Base-by-base conservation (phyloP, 1,140 invertebrate genomes). In the Hydropsyche tenuis region DNA sequence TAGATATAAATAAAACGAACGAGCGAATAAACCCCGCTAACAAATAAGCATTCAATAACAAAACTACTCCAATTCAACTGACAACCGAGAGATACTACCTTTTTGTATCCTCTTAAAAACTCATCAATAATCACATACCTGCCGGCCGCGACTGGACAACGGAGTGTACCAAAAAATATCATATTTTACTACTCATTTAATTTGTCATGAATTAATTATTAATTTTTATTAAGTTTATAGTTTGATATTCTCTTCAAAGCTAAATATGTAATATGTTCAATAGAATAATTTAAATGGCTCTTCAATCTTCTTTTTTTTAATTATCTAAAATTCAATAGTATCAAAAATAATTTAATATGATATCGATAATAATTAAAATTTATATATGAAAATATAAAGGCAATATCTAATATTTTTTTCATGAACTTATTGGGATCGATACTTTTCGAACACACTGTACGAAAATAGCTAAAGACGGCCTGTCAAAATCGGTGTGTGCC, bases 81-180 rank as follows among this genome's bases (percentile, higher is more conserved):
- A 77, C 75, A 77, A 73, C 69, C 23, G 60, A 56, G 16, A 56
- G 46, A 66, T 62, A 69, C 71, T 46, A 68, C 22, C 72, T 75
- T 77, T 77, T 75, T 77, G 23, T 77, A 63, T 71, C 51, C 69
- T 75, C 63, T 77, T 77, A 75, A 75, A 75, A 73, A 70, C 76
- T 77, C 76, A 77, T 77, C 73, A 75, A 77, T 77, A 77, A 77
- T 75, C 48, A 73, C 72, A 53, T 62, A 73, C 70, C 73, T 69
- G 46, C 20, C 25, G 56, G 22, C 20, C 56, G 56, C 56, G 22
- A 56, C 9, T 18, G 16, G 18, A 53, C n/a, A 7, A 53, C 48
- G 18, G 4, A 22, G 18, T 16, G 11, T 5, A 18, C 43, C 42
- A 66, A 11, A 66, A 45, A 18, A 20, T 12, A 45, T 14, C 22